Evolutionary conservation across 1,140 invertebrate species (phyloP).

Genomic region (Drosophila nasuta): DNA sequence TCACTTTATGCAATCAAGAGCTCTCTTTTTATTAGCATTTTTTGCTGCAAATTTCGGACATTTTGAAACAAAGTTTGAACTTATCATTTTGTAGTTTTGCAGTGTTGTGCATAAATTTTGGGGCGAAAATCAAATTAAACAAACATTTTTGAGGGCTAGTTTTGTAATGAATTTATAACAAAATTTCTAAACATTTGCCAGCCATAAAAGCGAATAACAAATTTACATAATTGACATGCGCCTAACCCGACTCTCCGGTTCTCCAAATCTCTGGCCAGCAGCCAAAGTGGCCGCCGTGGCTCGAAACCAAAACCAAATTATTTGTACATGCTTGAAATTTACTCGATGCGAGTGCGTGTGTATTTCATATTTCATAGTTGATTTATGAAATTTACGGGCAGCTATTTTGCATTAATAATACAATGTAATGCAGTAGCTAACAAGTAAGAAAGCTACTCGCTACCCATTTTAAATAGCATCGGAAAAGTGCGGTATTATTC

Average conservation of each 20-base stretch:
- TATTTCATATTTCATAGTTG: conserved; percentile 3
- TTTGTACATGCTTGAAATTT: conserved; percentile 36
- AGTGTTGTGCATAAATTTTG: conserved; percentile 44
- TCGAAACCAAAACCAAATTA: conserved; percentile 31
- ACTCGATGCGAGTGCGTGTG: not conserved
- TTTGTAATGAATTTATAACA: conserved; percentile 78
- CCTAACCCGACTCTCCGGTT: conserved; percentile 12
- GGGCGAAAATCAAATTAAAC: conserved; percentile 62
- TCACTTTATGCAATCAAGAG: conserved; percentile 20
- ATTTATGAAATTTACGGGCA: conserved; percentile 20
- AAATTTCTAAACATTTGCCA: conserved; percentile 65
- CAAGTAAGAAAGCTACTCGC: too few relatives aligned
- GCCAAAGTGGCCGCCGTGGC: not conserved
- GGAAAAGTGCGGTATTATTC: too few relatives aligned
- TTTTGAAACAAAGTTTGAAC: conserved; percentile 50
- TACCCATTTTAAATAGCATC: too few relatives aligned
- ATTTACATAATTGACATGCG: conserved; percentile 74
- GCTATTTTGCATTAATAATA: conserved; percentile 29
- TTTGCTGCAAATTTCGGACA: not conserved
- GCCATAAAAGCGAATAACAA: conserved; percentile 56
- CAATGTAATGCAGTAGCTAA: not conserved
- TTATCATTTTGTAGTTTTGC: conserved; percentile 68
- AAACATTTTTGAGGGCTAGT: conserved; percentile 60
- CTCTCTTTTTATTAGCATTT: conserved; percentile 23
- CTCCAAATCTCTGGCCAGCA: not conserved